Evolutionary conservation across 1,140 invertebrate genomes (phyloP).

Genomic region (Gonioctena quinquepunctata): DNA sequence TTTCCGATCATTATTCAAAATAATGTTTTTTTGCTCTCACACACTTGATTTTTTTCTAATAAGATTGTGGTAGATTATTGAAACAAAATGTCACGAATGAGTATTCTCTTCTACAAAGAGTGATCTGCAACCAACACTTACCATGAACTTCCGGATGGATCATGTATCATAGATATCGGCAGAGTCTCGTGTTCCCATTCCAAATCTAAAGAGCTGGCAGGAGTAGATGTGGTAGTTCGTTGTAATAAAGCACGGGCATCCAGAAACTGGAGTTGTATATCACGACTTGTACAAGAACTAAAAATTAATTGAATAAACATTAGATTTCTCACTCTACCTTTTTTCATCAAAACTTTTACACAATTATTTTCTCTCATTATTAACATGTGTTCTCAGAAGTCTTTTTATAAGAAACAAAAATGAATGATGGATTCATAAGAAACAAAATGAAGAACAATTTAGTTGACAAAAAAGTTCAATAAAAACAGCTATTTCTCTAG

Average conservation of each 20-base stretch:
- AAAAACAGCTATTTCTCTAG: too few species aligned
- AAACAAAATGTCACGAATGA: too few species aligned
- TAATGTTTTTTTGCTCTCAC: too few species aligned
- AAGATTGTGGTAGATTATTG: not conserved
- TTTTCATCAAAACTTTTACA: not conserved
- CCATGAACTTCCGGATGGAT: conserved; percentile 51
- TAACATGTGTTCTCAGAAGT: not conserved
- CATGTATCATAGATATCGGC: conserved; percentile 44
- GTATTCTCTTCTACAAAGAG: too few species aligned
- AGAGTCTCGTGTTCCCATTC: conserved; percentile 66
- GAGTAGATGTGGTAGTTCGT: conserved; percentile 57
- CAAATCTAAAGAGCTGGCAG: conserved; percentile 62
- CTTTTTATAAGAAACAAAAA: not conserved
- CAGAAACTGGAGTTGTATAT: conserved; percentile 58
- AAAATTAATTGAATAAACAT: too few species aligned
- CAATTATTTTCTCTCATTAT: not conserved
- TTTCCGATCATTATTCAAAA: too few species aligned
- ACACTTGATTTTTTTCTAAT: conserved; percentile 3
- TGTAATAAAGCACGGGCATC: conserved; percentile 58
- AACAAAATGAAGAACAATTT: too few species aligned
- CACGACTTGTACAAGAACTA: conserved; percentile 54
- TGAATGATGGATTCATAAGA: not conserved
- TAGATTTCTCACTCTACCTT: not conserved
- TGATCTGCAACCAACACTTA: too few species aligned
- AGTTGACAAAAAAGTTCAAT: too few species aligned